Base-by-base conservation (phyloP, 64 coral and sea anemone genomes). In the Dendrophyllia cribrosa region DNA sequence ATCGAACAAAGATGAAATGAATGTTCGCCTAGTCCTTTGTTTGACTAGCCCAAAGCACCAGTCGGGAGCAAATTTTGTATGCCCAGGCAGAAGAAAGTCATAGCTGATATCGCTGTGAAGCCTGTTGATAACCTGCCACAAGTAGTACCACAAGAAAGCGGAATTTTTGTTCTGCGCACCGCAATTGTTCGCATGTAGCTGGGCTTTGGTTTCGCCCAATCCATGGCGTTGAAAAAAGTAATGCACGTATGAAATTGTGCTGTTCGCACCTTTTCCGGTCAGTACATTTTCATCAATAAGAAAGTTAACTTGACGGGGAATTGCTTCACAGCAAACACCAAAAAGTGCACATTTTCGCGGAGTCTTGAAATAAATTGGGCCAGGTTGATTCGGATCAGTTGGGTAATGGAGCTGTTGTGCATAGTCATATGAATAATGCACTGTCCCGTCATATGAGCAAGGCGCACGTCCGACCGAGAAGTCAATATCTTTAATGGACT, bases 271-370 rank as follows among this genome's bases (percentile, higher is more conserved):
- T 75, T 75, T 75, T n/a, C n/a, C n/a, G n/a, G n/a, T n/a, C n/a
- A n/a, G n/a, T n/a, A n/a, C n/a, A n/a, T n/a, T n/a, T n/a, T 44
- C 72, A 49, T 76, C 74, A 51, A 51, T 55, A 76, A 76, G 48
- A 53, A 76, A 76, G 25, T 90, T 79, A 17, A 90, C 76, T 58
- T 90, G 76, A n/a, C 74, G 56, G 10, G 73, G 88, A 53, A 90
- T 79, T n/a, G n/a, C n/a, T n/a, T n/a, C n/a, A n/a, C n/a, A n/a
- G n/a, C n/a, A n/a, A n/a, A n/a, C n/a, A n/a, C n/a, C n/a, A n/a
- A n/a, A n/a, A n/a, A n/a, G n/a, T n/a, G n/a, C n/a, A n/a, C n/a
- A n/a, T n/a, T n/a, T n/a, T n/a, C n/a, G n/a, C n/a, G n/a, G n/a
- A n/a, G n/a, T n/a, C n/a, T n/a, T n/a, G n/a, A n/a, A n/a, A n/a